Base-by-base conservation (phyloP, 2,113 vertebrate genomes). In the Sclerurus mexicanus region DNA sequence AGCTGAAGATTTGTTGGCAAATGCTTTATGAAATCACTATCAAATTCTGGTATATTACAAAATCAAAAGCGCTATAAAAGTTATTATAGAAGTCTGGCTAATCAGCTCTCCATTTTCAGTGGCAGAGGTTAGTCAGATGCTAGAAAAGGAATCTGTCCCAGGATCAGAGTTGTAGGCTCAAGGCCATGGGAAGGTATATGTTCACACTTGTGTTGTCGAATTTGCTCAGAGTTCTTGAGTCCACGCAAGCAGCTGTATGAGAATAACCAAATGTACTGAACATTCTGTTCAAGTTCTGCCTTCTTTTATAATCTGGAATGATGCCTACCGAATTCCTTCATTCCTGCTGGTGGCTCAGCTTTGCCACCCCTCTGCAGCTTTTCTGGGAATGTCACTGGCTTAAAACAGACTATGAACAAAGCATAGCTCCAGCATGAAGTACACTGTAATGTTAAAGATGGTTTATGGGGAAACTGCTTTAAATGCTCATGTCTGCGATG, bases 211-310 rank as follows among this genome's bases (percentile, higher is more conserved):
- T 33, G 25, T 52, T 84, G 22, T 53, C 0, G 4, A 28, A 31
- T 72, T 84, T 82, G 66, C 30, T 72, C 12, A 24, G 42, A 59
- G 77, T 71, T 80, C 62, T 68, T 0, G 3, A 86, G 80, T 74
- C 68, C 0, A 0, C 28, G 59, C 42, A 20, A 27, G 14, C 68
- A 89, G 47, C 27, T 3, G 1, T 44, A 7, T 31, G 53, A 77
- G 33, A 77, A 59, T 44, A 85, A 76, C 31, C 66, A 78, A n/a
- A 75, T 60, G 46, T 56, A 35, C 77, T 40, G 71, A 68, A 60
- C 47, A 8, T 27, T 18, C 15, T 73, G 16, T 55, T 79, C 44
- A 44, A 11, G 21, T 73, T 79, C 74, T 85, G 21, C 35, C 64
- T 14, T 25, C 50, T 71, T 35, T 33, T 53, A 42, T 68, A 58